Evolutionary conservation across 1,140 invertebrate species (phyloP).

Genomic region (Lordiphosa mommai): DNA sequence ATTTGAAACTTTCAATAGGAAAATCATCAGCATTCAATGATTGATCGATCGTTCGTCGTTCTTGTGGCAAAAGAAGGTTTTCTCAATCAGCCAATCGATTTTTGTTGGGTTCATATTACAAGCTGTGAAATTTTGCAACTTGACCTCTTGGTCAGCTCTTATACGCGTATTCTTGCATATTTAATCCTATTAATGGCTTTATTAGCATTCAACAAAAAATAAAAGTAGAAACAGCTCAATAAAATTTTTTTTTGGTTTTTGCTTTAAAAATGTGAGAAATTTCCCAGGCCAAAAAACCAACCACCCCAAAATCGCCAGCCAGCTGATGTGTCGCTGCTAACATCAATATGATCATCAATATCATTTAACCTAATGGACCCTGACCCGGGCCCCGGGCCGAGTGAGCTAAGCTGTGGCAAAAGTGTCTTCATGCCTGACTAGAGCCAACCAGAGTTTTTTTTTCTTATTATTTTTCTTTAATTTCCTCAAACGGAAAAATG

Average conservation of each 20-base stretch:
- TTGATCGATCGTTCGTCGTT: conserved; percentile 23
- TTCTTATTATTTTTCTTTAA: conserved; percentile 41
- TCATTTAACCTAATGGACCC: conserved; percentile 78
- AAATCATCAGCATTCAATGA: conserved; percentile 23
- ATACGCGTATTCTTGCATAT: conserved; percentile 48
- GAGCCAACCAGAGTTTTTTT: conserved; percentile 11
- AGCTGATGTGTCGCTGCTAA: conserved; percentile 44
- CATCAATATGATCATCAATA: conserved; percentile 63
- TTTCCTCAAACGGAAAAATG: conserved; percentile 43
- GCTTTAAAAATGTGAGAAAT: conserved; percentile 50
- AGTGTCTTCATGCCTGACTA: conserved; percentile 66
- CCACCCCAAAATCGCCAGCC: conserved; percentile 31
- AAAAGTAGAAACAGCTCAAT: conserved; percentile 61
- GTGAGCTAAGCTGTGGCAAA: conserved; percentile 73
- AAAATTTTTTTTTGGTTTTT: not conserved
- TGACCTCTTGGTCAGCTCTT: conserved; percentile 56
- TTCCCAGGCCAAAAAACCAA: conserved; percentile 42
- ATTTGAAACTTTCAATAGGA: conserved; percentile 54
- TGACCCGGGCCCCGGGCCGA: conserved; percentile 62
- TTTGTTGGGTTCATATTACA: conserved; percentile 18
- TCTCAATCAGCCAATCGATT: conserved; percentile 28
- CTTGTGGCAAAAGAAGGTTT: conserved; percentile 22
- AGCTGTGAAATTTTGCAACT: conserved; percentile 27
- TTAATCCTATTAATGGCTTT: conserved; percentile 72
- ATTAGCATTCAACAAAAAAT: conserved; percentile 40